Conservation (phyloP, 2,797 vertebrate genomes). For the Prunella strophiata region DNA sequence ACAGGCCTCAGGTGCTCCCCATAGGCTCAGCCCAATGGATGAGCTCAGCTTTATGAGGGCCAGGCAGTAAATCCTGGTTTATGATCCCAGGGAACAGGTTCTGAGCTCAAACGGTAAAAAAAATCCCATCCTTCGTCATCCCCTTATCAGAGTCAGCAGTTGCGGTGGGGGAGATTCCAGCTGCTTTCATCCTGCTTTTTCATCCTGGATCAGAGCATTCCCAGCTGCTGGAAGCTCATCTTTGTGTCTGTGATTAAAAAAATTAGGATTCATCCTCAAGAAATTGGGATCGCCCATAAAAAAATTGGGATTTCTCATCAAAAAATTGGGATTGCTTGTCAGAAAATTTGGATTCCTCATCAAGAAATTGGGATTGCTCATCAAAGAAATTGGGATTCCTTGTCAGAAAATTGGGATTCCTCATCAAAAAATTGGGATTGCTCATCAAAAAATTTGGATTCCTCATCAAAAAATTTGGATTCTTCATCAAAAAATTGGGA, state of each 20-base stretch:
- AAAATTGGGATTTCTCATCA: background rate
- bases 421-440: background rate
- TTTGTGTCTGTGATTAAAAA: fast-evolving
- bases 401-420: fast-evolving
- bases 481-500: background rate
- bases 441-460: background rate
- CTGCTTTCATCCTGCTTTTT: background rate
- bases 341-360: background rate
- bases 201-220: fast-evolving
- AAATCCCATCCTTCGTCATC: background rate
- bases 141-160: background rate
- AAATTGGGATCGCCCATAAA: too few species aligned
- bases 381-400: background rate
- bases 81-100: background rate
- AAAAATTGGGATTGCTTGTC: background rate
- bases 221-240: background rate
- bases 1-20: background rate
- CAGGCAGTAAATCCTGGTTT: background rate
- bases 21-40: background rate
- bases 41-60: background rate
- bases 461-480: background rate
- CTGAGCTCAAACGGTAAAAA: background rate
- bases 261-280: too few species aligned
- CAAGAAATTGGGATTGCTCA: too few species aligned
- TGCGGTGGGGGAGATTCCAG: background rate